These are phyloP conservation scores for Nebria salina DNA, from an alignment of 2,888 invertebrate genomes.

Conservation along the genomic window DNA sequence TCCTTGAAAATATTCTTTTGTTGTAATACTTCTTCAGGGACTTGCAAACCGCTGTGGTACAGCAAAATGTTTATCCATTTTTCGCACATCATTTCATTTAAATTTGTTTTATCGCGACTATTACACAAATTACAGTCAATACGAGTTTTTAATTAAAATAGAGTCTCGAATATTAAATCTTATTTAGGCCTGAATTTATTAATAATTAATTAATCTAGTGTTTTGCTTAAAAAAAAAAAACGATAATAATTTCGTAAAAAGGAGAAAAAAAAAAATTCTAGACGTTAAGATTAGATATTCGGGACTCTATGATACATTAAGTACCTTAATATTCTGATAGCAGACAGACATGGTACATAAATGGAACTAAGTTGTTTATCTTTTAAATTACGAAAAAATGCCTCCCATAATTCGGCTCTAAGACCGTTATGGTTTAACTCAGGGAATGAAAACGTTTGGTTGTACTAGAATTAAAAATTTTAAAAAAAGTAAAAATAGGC, in stretches of 20 bases:
- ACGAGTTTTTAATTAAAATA: not conserved
- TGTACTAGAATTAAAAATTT: slow-evolving; percentile 27
- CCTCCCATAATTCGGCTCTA: slow-evolving; percentile 70
- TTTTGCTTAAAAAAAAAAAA: too few relatives aligned
- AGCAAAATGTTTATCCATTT: slow-evolving; percentile 76
- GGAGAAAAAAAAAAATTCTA: too few relatives aligned
- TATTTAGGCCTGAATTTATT: too few relatives aligned
- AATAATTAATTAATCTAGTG: too few relatives aligned
- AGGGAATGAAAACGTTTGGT: slow-evolving; percentile 36
- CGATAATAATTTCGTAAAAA: too few relatives aligned
- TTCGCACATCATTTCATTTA: slow-evolving; percentile 74
- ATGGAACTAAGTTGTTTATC: slow-evolving; percentile 62
- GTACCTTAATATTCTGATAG: slow-evolving; percentile 75
- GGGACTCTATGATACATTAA: too few relatives aligned
- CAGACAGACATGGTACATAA: slow-evolving; percentile 68
- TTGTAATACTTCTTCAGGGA: slow-evolving; percentile 61
- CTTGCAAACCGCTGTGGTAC: slow-evolving; percentile 71
- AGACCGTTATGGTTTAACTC: slow-evolving; percentile 61
- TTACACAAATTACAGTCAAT: not conserved
- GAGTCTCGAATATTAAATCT: too few relatives aligned
- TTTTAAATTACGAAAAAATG: slow-evolving; percentile 69
- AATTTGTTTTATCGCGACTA: slow-evolving; percentile 80
- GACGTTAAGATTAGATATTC: too few relatives aligned
- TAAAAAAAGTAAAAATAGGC: not conserved
- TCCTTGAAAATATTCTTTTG: slow-evolving; percentile 61